These are phyloP conservation scores for Coryphaenoides rupestris DNA, from an alignment of 2,113 vertebrate genomes.

Conservation along the genomic window DNA sequence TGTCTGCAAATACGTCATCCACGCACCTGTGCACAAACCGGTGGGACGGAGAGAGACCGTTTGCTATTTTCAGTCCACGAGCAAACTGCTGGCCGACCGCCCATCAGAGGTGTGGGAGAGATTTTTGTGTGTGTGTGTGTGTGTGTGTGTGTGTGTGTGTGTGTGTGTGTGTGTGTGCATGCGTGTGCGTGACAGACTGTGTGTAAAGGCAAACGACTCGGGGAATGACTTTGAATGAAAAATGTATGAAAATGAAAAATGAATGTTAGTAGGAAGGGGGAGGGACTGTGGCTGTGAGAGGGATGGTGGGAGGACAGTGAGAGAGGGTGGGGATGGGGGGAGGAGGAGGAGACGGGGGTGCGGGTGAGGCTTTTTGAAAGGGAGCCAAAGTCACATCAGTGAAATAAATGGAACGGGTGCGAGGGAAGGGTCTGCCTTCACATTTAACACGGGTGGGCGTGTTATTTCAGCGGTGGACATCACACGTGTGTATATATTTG, in stretches of 20 bases:
- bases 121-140: conserved; percentile 25
- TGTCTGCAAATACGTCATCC: background rate
- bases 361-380: conserved; percentile 5
- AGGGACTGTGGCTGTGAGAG: conserved; percentile 37
- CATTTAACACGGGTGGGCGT: conserved; percentile 13
- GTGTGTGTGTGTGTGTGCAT: too few species aligned
- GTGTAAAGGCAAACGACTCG: background rate
- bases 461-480: too few species aligned
- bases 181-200: conserved; percentile 17
- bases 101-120: conserved; percentile 37
- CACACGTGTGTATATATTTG: too few species aligned
- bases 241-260: conserved; percentile 68
- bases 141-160: too few species aligned
- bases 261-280: conserved; percentile 59
- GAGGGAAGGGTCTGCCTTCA: conserved; percentile 22
- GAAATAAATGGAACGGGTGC: conserved; percentile 3
- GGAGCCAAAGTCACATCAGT: conserved; percentile 33
- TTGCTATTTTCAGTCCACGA: conserved; percentile 52
- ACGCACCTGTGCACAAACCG: background rate
- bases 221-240: conserved; percentile 53
- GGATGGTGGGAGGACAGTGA: background rate
- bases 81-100: conserved; percentile 54
- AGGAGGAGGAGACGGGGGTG: conserved; percentile 12
- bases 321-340: conserved; percentile 14
- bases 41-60: conserved; percentile 34